Evolutionary conservation across 2,888 invertebrate genomes (phyloP), one percentile per base, ranked within the genome.

Genomic region (Ferrisia virgata): DNA sequence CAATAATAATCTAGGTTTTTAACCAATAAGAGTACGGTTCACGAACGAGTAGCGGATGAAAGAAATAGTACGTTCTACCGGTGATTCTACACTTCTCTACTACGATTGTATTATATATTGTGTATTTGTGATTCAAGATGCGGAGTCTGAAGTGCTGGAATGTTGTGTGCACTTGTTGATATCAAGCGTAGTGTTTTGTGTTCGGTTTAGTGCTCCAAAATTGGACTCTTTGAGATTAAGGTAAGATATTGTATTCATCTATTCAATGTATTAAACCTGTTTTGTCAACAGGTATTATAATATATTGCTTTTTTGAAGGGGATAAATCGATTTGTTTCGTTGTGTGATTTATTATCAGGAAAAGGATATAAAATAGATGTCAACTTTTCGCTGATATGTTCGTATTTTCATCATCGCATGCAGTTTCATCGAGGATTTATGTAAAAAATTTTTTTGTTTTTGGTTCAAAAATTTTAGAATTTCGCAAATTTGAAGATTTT

Each of bases 101-200:
- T 33, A 36, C 18, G 33, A n/a, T 22, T 72, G 28, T n/a, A n/a
- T n/a, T n/a, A n/a, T 69, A 31, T n/a, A 15, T 76, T 33, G 33
- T 76, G 72, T 64, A 64, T 64, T 64, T 28, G 64, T 28, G 64
- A 31, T 11, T 28, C 25, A 18, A 64, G 64, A 64, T 64, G 64
- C 64, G 64, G 28, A 64, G 64, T 64, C 5, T 6, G 64, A 64
- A 64, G 64, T 28, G 64, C 64, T 64, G 64, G 64, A 64, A 64
- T 64, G 64, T 64, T 15, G 64, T 64, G 58, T 58, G 58, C 69
- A 76, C 36, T 76, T 76, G 72, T 76, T 76, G 72, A 76, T 76
- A 18, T 33, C 2, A 13, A 18, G 11, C 9, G 18, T 76, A 18
- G 15, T 36, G 36, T 36, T 76, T 76, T 33, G 72, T 76, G 33